Conservation (phyloP, 2,113 vertebrate species). For the Ictidomys tridecemlineatus region DNA sequence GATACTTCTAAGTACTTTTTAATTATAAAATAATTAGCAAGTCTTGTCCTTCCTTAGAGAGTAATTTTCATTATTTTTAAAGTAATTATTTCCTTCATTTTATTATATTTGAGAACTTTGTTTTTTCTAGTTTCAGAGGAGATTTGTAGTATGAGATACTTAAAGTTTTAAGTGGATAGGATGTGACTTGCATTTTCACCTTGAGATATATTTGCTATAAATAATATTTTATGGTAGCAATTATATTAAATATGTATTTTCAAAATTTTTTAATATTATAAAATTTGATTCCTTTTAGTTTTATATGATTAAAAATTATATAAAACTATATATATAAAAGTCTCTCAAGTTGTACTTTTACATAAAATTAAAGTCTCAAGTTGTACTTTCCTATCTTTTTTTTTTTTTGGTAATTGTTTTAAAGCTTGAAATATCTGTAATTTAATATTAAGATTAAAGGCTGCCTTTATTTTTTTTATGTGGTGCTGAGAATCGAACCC, state of each 20-base stretch:
- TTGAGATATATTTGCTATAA: neutral
- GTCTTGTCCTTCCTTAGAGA: neutral
- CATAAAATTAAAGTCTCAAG: neutral
- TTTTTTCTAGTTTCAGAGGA: slow-evolving; percentile 4
- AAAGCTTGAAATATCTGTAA: slow-evolving; percentile 4
- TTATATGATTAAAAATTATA: neutral
- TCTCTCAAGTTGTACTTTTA: neutral
- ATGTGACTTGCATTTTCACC: neutral
- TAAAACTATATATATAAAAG: neutral
- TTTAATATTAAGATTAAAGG: slow-evolving; percentile 33
- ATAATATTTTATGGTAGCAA: slow-evolving; percentile 32
- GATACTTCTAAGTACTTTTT: neutral
- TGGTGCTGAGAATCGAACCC: too few species aligned
- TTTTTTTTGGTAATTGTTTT: neutral
- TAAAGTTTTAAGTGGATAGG: neutral
- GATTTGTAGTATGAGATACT: neutral
- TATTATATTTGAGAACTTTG: neutral
- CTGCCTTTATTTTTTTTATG: neutral
- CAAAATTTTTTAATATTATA: slow-evolving; percentile 20
- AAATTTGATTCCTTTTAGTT: neutral
- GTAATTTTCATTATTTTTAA: neutral
- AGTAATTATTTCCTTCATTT: neutral
- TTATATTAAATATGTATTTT: neutral
- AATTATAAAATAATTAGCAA: slow-evolving; percentile 20
- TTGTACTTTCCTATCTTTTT: neutral